These are phyloP conservation scores for Scaptomyza polygonia DNA, from an alignment of 2,888 invertebrate genomes.

Conservation along the genomic window DNA sequence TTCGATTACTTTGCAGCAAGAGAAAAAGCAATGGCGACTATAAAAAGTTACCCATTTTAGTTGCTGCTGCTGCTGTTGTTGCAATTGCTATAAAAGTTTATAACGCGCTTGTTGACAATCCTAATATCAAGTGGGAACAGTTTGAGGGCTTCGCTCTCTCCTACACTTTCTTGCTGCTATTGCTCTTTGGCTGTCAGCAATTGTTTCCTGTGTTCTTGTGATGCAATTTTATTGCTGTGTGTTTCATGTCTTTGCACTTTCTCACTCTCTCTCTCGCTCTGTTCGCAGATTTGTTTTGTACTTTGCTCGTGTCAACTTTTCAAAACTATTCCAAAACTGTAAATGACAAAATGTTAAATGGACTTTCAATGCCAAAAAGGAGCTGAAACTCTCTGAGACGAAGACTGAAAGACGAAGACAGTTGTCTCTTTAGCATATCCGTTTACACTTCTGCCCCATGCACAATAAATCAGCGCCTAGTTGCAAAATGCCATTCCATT, in stretches of 20 bases:
- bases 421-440: constrained; percentile 66
- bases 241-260: constrained; percentile 18
- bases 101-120: constrained; percentile 80
- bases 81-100: constrained; percentile 82
- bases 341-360: constrained; percentile 83
- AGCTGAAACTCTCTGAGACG: constrained; percentile 9
- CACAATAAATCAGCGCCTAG: constrained; percentile 79
- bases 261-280: constrained; percentile 4
- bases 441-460: constrained; percentile 70
- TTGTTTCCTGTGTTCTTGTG: constrained; percentile 67
- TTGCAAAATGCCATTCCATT: constrained; percentile 41
- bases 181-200: constrained; percentile 61
- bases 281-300: constrained; percentile 61
- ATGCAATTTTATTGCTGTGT: constrained; percentile 64
- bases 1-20: constrained; percentile 69
- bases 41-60: constrained; percentile 57
- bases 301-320: constrained; percentile 76
- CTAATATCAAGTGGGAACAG: constrained; percentile 69
- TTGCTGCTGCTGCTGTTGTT: constrained; percentile 29
- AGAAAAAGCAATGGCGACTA: constrained; percentile 27
- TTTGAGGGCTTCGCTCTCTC: constrained; percentile 10
- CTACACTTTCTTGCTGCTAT: constrained; percentile 4
- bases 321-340: constrained; percentile 82
- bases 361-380: constrained; percentile 76
- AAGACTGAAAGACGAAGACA: constrained; percentile 21